These are phyloP conservation scores for Adoxophyes honmai DNA, from an alignment of 1,140 invertebrate species.

Conservation along the genomic window DNA sequence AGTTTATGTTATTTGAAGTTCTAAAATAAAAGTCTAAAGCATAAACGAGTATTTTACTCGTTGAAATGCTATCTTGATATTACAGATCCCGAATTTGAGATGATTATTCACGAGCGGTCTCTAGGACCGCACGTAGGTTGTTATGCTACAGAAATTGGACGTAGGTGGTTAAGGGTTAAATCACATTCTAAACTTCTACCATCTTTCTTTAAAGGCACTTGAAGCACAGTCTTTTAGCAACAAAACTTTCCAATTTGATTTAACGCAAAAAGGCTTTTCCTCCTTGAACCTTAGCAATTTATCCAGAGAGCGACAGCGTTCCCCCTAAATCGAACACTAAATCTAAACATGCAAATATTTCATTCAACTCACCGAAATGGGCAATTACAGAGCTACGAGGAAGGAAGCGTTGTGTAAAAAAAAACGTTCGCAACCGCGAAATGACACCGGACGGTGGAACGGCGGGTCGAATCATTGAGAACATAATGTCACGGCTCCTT, in stretches of 20 bases:
- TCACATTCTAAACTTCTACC: no score
- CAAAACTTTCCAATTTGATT: neutral
- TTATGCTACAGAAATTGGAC: no score
- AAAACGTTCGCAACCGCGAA: slow-evolving; percentile 21
- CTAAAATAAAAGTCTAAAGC: no score
- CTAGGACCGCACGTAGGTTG: no score
- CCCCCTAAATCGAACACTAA: slow-evolving; percentile 15
- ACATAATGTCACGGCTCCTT: slow-evolving; percentile 39
- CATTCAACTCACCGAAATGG: slow-evolving; percentile 14
- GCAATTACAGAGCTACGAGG: neutral
- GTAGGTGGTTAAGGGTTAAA: no score
- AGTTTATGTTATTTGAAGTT: no score
- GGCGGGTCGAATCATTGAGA: slow-evolving; percentile 33
- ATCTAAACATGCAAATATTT: slow-evolving; percentile 15
- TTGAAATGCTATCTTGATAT: no score
- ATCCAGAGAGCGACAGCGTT: slow-evolving; percentile 6
- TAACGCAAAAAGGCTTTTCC: neutral
- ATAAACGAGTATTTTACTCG: no score
- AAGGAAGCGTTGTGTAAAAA: slow-evolving; percentile 15
- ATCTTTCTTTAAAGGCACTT: no score
- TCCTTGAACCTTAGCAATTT: slow-evolving; percentile 2
- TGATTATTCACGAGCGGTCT: no score
- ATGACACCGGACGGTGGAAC: slow-evolving; percentile 40
- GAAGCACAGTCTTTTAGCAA: neutral
- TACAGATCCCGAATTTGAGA: no score